phyloP scores from a whole-genome alignment of 2,888 invertebrate species.

The Lepidocyrtinus sp. region DNA sequence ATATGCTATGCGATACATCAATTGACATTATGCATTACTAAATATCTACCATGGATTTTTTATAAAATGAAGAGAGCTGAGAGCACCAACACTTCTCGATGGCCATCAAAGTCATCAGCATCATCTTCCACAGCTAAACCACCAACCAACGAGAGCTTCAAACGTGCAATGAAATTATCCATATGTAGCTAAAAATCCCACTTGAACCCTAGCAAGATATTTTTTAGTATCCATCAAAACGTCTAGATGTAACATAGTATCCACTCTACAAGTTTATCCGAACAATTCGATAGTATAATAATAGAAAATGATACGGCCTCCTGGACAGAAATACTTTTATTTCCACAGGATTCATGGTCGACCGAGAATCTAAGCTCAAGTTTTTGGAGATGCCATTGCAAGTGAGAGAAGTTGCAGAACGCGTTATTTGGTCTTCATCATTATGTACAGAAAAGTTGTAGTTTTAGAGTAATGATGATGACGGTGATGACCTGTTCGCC shows the following conservation, averaged over 20 bases:
- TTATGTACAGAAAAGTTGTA: conserved; percentile 13
- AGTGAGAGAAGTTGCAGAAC: conserved; percentile 36
- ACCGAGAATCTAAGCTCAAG: conserved; percentile 27
- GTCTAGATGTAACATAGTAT: not conserved
- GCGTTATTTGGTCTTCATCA: conserved; percentile 31
- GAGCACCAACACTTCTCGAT: conserved; percentile 5
- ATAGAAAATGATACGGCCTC: conserved; percentile 28
- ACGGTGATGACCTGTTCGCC: conserved; percentile 50
- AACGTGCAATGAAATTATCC: conserved; percentile 34
- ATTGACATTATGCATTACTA: conserved; percentile 21
- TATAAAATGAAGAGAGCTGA: not conserved
- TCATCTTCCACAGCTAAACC: conserved; percentile 16
- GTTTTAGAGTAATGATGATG: conserved; percentile 24
- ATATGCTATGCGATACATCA: conserved; percentile 19
- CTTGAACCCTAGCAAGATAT: conserved; percentile 21
- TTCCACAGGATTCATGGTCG: conserved; percentile 38
- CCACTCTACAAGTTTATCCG: not conserved
- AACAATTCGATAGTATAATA: not conserved
- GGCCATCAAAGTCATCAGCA: conserved; percentile 15
- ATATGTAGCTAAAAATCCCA: conserved; percentile 30
- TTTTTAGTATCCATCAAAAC: conserved; percentile 3
- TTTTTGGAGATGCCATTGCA: not conserved
- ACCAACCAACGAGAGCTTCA: not conserved
- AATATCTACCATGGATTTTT: not conserved
- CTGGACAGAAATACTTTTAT: conserved; percentile 32